These are phyloP conservation scores for Amniataba percoides DNA, from an alignment of 2,797 vertebrate genomes.

Conservation along the genomic window DNA sequence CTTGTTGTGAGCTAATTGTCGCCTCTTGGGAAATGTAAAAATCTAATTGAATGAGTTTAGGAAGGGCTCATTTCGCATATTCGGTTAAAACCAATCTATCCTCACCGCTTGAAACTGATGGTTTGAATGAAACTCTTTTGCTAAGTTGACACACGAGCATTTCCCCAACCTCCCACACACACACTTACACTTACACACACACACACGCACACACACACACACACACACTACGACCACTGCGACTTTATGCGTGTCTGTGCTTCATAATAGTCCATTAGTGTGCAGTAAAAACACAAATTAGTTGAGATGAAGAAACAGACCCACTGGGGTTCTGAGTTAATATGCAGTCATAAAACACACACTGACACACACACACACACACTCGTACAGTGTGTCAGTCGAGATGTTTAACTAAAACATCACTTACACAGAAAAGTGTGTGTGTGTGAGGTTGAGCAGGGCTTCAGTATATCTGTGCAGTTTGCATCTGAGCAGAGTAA, in stretches of 20 bases:
- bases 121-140: slow-evolving; percentile 46
- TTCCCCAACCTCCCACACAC: background rate
- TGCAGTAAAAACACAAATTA: slow-evolving; percentile 75
- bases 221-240: slow-evolving; percentile 16
- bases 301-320: slow-evolving; percentile 74
- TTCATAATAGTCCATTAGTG: slow-evolving; percentile 59
- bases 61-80: slow-evolving; percentile 34
- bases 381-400: slow-evolving; percentile 13
- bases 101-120: slow-evolving; percentile 53
- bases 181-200: slow-evolving; percentile 24
- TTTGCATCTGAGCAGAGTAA: background rate
- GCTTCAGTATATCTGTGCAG: background rate
- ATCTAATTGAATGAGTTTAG: slow-evolving; percentile 61
- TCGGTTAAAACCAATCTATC: slow-evolving; percentile 53
- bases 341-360: slow-evolving; percentile 65
- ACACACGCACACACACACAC: slow-evolving; percentile 25
- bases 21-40: slow-evolving; percentile 61
- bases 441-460: background rate
- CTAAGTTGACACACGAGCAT: slow-evolving; percentile 19
- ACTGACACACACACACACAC: slow-evolving; percentile 4
- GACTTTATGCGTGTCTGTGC: slow-evolving; percentile 23
- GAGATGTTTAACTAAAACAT: slow-evolving; percentile 18
- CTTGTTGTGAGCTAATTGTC: slow-evolving; percentile 57
- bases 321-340: slow-evolving; percentile 67
- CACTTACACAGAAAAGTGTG: background rate